These are phyloP conservation scores for Tragelaphus buxtoni DNA, from an alignment of 2,113 vertebrate genomes.

Conservation along the genomic window DNA sequence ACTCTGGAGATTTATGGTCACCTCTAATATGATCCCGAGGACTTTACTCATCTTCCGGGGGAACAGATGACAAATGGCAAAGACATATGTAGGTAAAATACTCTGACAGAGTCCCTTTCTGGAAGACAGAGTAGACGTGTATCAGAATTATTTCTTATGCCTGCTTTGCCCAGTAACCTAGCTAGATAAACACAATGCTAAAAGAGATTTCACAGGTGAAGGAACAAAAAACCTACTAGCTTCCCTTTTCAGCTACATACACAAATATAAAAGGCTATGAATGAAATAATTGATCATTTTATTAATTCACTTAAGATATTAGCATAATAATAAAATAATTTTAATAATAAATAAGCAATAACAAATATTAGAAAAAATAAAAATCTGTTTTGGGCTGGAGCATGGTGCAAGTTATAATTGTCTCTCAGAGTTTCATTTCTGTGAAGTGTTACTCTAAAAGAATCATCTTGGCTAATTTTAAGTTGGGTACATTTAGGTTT, in stretches of 20 bases:
- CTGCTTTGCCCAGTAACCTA: background rate
- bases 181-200: background rate
- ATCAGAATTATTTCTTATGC: background rate
- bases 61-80: background rate
- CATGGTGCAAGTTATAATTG: background rate
- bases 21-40: background rate
- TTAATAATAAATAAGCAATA: background rate
- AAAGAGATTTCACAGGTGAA: background rate
- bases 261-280: background rate
- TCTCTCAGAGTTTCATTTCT: background rate
- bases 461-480: background rate
- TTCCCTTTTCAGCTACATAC: background rate
- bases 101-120: background rate
- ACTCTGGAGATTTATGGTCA: background rate
- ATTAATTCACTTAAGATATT: background rate
- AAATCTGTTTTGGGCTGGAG: background rate
- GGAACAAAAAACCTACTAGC: background rate
- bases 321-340: background rate
- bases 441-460: background rate
- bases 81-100: background rate
- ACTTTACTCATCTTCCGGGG: background rate
- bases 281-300: background rate
- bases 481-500: background rate
- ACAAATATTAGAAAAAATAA: background rate
- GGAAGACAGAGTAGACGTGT: background rate